Conservation (phyloP, 2,888 invertebrate genomes). For the Sylvicola cinctus region DNA sequence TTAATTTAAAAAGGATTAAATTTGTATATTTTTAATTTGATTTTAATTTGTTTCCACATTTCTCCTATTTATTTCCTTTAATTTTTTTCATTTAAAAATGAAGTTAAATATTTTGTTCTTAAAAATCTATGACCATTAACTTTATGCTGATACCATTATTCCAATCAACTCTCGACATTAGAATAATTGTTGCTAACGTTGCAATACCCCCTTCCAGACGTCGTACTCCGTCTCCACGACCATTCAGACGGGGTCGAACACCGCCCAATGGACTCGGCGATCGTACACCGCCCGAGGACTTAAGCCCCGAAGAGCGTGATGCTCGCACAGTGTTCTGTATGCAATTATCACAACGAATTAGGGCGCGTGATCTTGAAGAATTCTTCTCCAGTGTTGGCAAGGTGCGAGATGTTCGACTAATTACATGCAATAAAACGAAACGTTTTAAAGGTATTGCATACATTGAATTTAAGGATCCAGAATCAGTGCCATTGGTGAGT, state of each 20-base stretch:
- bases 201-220: slow-evolving; percentile 18
- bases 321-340: slow-evolving; percentile 98
- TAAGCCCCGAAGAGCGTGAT: slow-evolving; percentile 94
- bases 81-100: no score
- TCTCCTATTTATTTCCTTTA: no score
- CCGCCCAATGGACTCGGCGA: slow-evolving; percentile 30
- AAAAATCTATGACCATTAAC: no score
- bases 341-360: slow-evolving; percentile 87
- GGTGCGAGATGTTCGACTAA: slow-evolving; percentile 93
- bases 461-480: slow-evolving; percentile 95
- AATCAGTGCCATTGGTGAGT: slow-evolving; percentile 82
- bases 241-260: slow-evolving; percentile 23
- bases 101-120: no score
- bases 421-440: slow-evolving; percentile 96
- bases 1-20: no score
- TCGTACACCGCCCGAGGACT: slow-evolving; percentile 41
- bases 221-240: slow-evolving; percentile 24
- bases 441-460: slow-evolving; percentile 99
- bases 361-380: slow-evolving; percentile 88
- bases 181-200: no score
- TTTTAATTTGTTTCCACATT: no score
- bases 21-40: no score
- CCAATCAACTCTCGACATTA: no score
- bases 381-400: slow-evolving; percentile 98
- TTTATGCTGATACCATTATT: no score